These are phyloP conservation scores for Leptonema lineaticorne DNA, from an alignment of 1,140 invertebrate genomes.

Conservation along the genomic window DNA sequence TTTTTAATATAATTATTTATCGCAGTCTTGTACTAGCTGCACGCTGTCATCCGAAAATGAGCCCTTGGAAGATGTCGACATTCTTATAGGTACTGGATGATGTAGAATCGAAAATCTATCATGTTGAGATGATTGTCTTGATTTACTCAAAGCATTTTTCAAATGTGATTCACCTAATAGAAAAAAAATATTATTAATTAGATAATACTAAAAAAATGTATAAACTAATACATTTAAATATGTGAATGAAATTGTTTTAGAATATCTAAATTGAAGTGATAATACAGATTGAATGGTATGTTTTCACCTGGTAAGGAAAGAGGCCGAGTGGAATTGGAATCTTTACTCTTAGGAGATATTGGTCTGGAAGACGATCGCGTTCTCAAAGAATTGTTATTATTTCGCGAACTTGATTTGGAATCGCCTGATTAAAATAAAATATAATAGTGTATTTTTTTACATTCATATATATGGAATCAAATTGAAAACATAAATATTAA, in stretches of 20 bases:
- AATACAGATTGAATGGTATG: background rate
- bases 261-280: background rate
- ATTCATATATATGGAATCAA: background rate
- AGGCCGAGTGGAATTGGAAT: constrained; percentile 32
- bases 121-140: constrained; percentile 45
- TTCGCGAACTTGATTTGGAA: constrained; percentile 36
- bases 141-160: constrained; percentile 45
- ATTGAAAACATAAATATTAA: background rate
- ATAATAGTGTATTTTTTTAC: no score
- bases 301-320: constrained; percentile 37
- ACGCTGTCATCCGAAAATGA: constrained; percentile 49
- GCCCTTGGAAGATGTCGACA: constrained; percentile 42
- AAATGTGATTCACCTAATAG: constrained; percentile 53
- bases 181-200: background rate
- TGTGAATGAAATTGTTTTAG: background rate
- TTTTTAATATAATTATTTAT: constrained; percentile 46
- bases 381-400: constrained; percentile 34
- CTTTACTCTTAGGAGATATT: constrained; percentile 37
- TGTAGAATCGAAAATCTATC: constrained; percentile 52
- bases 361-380: constrained; percentile 35
- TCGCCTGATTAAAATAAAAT: constrained; percentile 31
- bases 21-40: constrained; percentile 49
- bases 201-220: no score
- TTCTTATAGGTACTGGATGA: constrained; percentile 48
- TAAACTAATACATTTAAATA: background rate